These are phyloP conservation scores for Cheilosia impressa DNA, from an alignment of 2,888 invertebrate species.

Conservation along the genomic window DNA sequence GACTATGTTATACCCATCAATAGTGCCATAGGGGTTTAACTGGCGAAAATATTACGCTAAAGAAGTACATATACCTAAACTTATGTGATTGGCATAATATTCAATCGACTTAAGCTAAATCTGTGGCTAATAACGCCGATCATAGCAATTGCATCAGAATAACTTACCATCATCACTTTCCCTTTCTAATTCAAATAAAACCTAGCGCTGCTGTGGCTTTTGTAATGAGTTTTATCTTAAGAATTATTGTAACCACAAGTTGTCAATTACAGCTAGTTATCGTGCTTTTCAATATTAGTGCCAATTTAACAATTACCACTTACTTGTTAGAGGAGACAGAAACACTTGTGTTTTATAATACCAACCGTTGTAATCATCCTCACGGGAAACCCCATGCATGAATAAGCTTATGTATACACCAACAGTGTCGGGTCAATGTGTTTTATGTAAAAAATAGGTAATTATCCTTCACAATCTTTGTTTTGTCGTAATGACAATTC, in stretches of 20 bases:
- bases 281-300: constrained; percentile 10
- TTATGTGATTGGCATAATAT: too few relatives aligned
- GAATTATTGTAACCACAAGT: constrained; percentile 35
- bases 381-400: constrained; percentile 2
- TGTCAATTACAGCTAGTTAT: constrained; percentile 23
- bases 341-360: not conserved
- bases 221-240: not conserved
- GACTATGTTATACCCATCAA: too few relatives aligned
- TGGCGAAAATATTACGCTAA: too few relatives aligned
- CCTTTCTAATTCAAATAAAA: constrained; percentile 20
- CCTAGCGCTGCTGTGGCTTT: constrained; percentile 19
- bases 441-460: not conserved
- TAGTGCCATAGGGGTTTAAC: too few relatives aligned
- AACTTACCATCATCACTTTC: constrained; percentile 32
- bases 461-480: constrained; percentile 33
- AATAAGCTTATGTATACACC: not conserved
- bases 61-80: too few relatives aligned
- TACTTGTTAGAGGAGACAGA: constrained; percentile 2
- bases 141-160: constrained; percentile 6
- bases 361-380: constrained; percentile 14
- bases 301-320: constrained; percentile 34
- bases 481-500: constrained; percentile 6
- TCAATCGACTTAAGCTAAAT: not conserved
- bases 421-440: constrained; percentile 19
- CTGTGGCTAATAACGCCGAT: not conserved